phyloP scores from a whole-genome alignment of 2,113 vertebrate genomes.

The Melospiza georgiana region DNA sequence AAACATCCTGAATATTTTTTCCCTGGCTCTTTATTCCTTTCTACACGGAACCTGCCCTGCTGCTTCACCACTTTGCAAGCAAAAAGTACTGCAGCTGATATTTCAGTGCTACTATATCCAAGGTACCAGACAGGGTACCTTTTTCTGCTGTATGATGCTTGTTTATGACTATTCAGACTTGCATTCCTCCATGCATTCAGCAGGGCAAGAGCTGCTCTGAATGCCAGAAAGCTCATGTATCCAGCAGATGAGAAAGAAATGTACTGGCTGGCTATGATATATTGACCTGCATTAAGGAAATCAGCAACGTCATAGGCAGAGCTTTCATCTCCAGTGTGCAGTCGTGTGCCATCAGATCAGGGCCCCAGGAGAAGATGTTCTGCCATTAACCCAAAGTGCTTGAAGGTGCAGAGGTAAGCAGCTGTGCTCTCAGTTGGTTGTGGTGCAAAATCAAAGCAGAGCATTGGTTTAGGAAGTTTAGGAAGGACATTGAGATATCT shows the following conservation, averaged over 20 bases:
- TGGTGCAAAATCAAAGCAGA: background rate
- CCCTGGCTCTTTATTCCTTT: background rate
- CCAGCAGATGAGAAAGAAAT: background rate
- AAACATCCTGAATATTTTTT: background rate
- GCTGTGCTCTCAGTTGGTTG: background rate
- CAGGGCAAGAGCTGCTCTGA: background rate
- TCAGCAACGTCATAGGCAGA: background rate
- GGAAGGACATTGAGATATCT: background rate
- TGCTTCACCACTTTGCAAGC: background rate
- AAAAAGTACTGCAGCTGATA: background rate
- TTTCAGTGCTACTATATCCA: background rate
- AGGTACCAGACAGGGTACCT: background rate
- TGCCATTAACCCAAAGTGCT: background rate
- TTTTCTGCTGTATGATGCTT: background rate
- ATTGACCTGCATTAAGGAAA: background rate
- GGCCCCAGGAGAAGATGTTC: background rate
- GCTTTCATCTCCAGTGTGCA: background rate
- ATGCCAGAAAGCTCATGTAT: background rate
- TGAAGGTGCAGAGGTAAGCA: conserved; percentile 15
- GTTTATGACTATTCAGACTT: background rate
- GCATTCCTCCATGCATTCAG: background rate
- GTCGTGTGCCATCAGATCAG: background rate
- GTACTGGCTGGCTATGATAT: background rate
- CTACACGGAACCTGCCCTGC: background rate
- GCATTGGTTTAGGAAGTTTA: background rate